Percentiles rank a stretch among this genome's conserved stretches.
Conservation (phyloP, 2,888 invertebrate species). For the Apodemia zela region DNA sequence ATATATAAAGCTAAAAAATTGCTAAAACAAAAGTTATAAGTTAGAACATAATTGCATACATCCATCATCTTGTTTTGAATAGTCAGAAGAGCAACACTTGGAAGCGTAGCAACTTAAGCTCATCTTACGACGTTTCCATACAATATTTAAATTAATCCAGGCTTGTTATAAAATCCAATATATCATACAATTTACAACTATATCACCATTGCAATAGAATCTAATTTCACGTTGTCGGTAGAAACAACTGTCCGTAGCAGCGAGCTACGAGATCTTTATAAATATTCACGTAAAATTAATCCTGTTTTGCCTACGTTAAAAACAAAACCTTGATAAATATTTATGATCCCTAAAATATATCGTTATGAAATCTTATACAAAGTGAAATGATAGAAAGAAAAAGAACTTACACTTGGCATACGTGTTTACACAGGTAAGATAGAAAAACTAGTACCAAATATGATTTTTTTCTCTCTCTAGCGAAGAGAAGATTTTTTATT, state of each 20-base stretch:
- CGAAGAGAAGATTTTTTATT: too few relatives aligned
- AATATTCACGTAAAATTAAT: constrained; percentile 10
- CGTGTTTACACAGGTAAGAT: too few relatives aligned
- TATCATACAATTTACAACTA: constrained; percentile 2
- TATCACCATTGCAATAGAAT: background rate
- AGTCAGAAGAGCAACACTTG: constrained; percentile 14
- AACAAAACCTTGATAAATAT: constrained; percentile 13
- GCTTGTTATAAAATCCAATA: constrained; percentile 5
- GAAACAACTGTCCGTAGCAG: constrained; percentile 7
- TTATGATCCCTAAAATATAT: background rate
- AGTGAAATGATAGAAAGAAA: too few relatives aligned
- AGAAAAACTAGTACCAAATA: too few relatives aligned
- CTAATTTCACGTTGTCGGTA: background rate
- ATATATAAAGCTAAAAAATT: too few relatives aligned
- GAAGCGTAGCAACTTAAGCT: constrained; percentile 4
- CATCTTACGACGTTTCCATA: constrained; percentile 1
- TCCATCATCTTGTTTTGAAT: background rate
- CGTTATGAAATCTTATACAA: too few relatives aligned
- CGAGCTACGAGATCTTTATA: constrained; percentile 14
- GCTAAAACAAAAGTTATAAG: too few relatives aligned
- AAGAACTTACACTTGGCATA: too few relatives aligned
- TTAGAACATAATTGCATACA: background rate
- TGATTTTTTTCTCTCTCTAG: too few relatives aligned
- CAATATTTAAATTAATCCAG: constrained; percentile 8
- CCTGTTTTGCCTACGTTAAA: constrained; percentile 7